Evolutionary conservation across 2,113 vertebrate genomes (phyloP).

Genomic region (Gobius niger): DNA sequence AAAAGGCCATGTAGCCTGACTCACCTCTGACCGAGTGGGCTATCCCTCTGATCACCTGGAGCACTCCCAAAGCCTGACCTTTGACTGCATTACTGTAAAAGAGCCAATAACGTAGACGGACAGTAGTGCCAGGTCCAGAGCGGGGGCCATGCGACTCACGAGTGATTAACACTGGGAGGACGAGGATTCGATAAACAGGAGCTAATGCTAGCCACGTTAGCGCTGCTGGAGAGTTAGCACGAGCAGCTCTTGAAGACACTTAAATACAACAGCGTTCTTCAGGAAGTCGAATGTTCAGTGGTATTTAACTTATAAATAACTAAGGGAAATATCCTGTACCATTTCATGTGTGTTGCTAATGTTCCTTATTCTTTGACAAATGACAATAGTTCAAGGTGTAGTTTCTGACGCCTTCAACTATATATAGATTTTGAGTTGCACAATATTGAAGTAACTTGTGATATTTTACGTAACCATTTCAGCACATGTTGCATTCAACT

Average conservation of each 20-base stretch:
- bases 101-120: slow-evolving; percentile 28
- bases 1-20: too few species aligned
- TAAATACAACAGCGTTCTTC: not conserved
- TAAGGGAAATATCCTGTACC: not conserved
- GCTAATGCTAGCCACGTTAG: slow-evolving; percentile 30
- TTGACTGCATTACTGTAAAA: slow-evolving; percentile 24
- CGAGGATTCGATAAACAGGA: slow-evolving; percentile 17
- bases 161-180: slow-evolving; percentile 43
- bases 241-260: slow-evolving; percentile 7
- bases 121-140: slow-evolving; percentile 20
- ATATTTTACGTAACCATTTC: too few species aligned
- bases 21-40: slow-evolving; percentile 20
- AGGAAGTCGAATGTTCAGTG: not conserved
- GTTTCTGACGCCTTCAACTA: too few species aligned
- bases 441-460: too few species aligned
- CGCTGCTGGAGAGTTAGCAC: not conserved
- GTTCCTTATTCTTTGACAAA: too few species aligned
- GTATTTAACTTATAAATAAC: not conserved
- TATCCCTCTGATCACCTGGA: slow-evolving; percentile 22
- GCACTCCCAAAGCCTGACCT: slow-evolving; percentile 13
- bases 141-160: slow-evolving; percentile 14
- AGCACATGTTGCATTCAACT: too few species aligned
- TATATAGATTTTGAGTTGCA: too few species aligned
- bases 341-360: not conserved
- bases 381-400: too few species aligned